Evolutionary conservation across 1,140 invertebrate genomes (phyloP).

Genomic region (Orius laevigatus): DNA sequence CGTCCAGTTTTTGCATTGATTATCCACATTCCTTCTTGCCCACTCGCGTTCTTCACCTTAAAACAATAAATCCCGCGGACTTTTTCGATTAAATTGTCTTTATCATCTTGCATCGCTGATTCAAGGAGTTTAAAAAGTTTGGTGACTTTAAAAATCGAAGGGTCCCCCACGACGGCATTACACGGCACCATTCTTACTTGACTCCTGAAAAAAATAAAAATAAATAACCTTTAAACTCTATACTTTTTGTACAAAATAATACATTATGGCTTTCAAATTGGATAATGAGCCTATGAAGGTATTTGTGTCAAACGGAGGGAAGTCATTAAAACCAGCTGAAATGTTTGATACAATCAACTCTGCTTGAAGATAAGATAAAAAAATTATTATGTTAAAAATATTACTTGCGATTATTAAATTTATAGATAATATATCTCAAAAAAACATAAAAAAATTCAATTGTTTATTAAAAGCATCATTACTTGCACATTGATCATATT

Average conservation of each 20-base stretch:
- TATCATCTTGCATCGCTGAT: conserved; percentile 62
- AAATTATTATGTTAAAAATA: no score
- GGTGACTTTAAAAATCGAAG: conserved; percentile 54
- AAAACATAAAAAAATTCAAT: no score
- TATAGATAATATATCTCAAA: background rate
- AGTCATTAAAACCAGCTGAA: no score
- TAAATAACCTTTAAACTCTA: background rate
- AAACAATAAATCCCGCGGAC: conserved; percentile 79
- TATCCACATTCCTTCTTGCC: conserved; percentile 69
- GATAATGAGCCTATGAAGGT: background rate
- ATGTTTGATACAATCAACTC: no score
- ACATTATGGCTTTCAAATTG: background rate
- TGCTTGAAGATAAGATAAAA: no score
- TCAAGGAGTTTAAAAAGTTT: conserved; percentile 65
- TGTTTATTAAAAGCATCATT: no score
- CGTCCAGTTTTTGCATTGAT: conserved; percentile 79
- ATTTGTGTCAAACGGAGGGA: no score
- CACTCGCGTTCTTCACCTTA: conserved; percentile 61
- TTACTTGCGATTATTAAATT: background rate
- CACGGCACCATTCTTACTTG: background rate
- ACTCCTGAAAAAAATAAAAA: conserved; percentile 5
- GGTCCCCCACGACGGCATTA: conserved; percentile 22
- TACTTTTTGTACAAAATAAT: background rate
- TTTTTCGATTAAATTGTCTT: conserved; percentile 65
- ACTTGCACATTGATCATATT: no score